These are phyloP conservation scores for Enteromius argenteus DNA, from an alignment of 2,797 vertebrate species.

Conservation along the genomic window DNA sequence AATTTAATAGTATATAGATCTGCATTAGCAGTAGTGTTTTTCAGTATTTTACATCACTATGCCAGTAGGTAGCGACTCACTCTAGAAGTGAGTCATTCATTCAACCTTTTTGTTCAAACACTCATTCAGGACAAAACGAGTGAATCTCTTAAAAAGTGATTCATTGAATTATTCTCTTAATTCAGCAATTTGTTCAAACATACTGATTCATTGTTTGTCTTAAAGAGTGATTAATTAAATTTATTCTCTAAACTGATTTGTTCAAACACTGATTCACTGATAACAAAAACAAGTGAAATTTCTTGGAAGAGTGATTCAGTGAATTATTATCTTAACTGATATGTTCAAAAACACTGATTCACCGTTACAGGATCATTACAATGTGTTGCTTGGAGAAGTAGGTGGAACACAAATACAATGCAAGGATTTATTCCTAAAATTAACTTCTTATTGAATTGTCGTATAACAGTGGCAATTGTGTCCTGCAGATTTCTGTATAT, in stretches of 20 bases:
- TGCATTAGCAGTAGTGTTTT: neutral
- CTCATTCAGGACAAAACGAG: neutral
- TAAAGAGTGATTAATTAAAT: neutral
- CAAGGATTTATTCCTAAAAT: neutral
- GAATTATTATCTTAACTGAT: neutral
- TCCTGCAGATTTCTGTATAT: no score
- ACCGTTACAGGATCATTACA: neutral
- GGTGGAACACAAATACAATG: neutral
- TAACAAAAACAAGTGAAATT: neutral
- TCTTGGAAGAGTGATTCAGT: neutral
- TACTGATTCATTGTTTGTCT: neutral
- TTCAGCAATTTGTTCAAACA: neutral
- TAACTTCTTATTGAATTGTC: neutral
- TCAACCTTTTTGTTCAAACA: neutral
- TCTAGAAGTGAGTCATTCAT: neutral
- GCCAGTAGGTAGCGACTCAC: neutral
- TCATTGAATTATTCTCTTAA: neutral
- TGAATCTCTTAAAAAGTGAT: neutral
- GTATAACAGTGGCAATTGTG: neutral
- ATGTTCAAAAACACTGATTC: neutral
- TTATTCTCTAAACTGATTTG: neutral
- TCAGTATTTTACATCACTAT: neutral
- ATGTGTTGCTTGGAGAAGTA: neutral
- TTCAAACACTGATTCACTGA: neutral
- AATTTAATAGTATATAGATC: neutral